A percentile compares a stretch with the other conserved stretches of the same genome.
These are phyloP conservation scores for Choreutis nemorana DNA, from an alignment of 2,888 invertebrate species.

Conservation along the genomic window DNA sequence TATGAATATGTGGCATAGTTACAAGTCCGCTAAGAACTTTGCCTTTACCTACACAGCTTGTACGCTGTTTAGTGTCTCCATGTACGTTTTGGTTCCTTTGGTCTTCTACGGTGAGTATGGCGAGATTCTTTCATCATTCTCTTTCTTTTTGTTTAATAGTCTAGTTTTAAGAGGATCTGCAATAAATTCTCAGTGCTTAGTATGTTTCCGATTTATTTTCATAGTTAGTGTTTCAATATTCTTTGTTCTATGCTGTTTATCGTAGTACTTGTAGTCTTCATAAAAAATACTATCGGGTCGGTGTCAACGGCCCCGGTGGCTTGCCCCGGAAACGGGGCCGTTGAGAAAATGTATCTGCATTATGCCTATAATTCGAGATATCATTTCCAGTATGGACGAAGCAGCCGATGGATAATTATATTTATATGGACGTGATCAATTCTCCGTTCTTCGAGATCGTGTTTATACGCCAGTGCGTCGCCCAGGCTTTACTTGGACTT, in stretches of 20 bases:
- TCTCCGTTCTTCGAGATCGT: conserved; percentile 21
- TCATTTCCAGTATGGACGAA: conserved; percentile 34
- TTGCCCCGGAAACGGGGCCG: no score
- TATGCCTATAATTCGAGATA: no score
- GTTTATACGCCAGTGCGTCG: conserved; percentile 29
- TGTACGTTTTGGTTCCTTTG: conserved; percentile 38
- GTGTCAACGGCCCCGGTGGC: no score
- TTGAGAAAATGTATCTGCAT: not conserved
- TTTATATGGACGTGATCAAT: conserved; percentile 28
- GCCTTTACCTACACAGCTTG: conserved; percentile 43
- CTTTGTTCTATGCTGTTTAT: no score
- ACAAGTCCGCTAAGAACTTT: conserved; percentile 32
- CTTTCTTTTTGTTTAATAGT: no score
- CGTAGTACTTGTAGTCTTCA: not conserved
- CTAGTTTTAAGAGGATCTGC: no score
- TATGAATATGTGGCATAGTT: conserved; percentile 44
- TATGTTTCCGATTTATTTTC: no score
- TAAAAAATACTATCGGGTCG: not conserved
- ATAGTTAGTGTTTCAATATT: no score
- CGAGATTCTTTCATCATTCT: no score
- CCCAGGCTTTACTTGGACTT: conserved; percentile 41
- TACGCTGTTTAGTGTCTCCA: conserved; percentile 39
- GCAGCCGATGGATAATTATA: conserved; percentile 35
- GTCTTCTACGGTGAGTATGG: conserved; percentile 38
- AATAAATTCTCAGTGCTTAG: no score